Percentiles rank a stretch among this genome's conserved stretches.
phyloP scores from a whole-genome alignment of 2,888 invertebrate genomes.

The Nephrotoma appendiculata region DNA sequence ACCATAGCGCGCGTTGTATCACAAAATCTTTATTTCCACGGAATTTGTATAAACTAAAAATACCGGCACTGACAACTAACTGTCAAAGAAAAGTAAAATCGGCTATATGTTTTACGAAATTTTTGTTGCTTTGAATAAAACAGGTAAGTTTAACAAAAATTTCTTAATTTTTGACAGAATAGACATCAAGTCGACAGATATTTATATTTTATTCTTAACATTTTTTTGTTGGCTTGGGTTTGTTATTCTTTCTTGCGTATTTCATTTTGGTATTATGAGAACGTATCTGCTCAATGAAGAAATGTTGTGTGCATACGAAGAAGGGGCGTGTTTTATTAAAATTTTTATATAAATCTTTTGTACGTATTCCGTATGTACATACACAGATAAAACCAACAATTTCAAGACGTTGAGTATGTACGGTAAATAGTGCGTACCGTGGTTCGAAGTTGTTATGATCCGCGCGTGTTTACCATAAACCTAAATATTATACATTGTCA shows the following conservation, averaged over 20 bases:
- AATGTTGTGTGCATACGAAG: not conserved
- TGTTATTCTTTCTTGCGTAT: not conserved
- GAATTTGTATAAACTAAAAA: not conserved
- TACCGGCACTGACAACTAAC: not conserved
- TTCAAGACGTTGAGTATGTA: not conserved
- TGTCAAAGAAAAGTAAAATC: not conserved
- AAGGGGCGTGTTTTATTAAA: not conserved
- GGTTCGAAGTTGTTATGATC: not conserved
- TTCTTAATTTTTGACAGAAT: conserved; percentile 1
- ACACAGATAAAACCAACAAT: not conserved
- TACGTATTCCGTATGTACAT: not conserved
- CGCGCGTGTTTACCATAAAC: not conserved
- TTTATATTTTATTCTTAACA: not conserved
- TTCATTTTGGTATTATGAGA: not conserved
- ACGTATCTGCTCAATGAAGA: not conserved
- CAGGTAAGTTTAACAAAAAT: not conserved
- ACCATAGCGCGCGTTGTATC: not conserved
- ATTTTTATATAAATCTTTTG: not conserved
- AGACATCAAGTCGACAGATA: conserved; percentile 3
- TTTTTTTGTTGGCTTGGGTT: not conserved
- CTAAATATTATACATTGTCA: not conserved
- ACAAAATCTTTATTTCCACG: not conserved
- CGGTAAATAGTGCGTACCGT: not conserved
- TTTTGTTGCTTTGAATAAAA: not conserved
- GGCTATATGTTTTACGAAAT: not conserved